Base-by-base conservation (phyloP, 2,888 invertebrate species). In the Drosophila cognata region DNA sequence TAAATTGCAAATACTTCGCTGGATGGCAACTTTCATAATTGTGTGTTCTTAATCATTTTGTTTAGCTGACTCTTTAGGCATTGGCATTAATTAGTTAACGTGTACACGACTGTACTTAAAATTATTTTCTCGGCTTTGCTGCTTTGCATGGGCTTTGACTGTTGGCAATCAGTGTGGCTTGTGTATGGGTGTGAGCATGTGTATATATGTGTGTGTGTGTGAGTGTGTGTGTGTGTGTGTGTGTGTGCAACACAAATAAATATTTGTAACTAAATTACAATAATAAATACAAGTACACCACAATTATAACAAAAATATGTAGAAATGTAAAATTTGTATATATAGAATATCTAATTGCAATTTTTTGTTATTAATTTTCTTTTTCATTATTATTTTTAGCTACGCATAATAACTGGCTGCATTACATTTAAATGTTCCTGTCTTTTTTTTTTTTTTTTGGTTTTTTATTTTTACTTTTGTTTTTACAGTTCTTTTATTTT, bases 11-110 rank as follows among this genome's bases (percentile, higher is more conserved):
- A 87, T 87, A 84, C 52, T 86, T 89, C 81, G 88, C 89, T 87
- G 86, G 90, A 87, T 89, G 86, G 90, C 90, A 87, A 87, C 71
- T 88, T 85, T 86, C 73, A 86, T 86, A 85, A 84, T 88, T 76
- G 51, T 67, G 58, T 71, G 28, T 68, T 59, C 33, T 48, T 66
- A 18, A 68, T 41, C 38, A 51, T 33, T 63, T 51, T 28, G 43
- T 55, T 65, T 56, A 52, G 46, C 48, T 55, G 28, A 62, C 75
- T 52, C 48, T 63, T 61, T 55, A 48, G 50, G 69, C 74, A 21
- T 35, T 59, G 38, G 48, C 57, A 43, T 52, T 61, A 29, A 52
- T 62, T 60, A 56, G 31, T 60, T 60, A 35, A 53, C 21, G 62
- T 51, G 62, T 53, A 56, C 56, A 36, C 50, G 29, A 55, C 53